A percentile compares a stretch with the other conserved stretches of the same genome.
These are phyloP conservation scores for Chironomus tepperi DNA, from an alignment of 1,140 invertebrate species.

Conservation along the genomic window DNA sequence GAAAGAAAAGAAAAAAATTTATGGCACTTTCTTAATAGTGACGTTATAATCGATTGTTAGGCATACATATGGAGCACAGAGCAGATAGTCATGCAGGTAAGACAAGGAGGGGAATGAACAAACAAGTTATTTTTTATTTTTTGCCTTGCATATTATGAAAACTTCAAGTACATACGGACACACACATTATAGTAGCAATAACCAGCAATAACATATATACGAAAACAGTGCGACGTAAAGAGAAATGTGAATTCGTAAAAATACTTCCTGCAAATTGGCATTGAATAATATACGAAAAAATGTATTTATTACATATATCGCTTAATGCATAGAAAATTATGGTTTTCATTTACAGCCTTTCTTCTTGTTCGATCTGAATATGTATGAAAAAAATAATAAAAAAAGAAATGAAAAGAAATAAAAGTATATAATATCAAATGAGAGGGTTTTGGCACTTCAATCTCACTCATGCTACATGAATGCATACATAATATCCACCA, in stretches of 20 bases:
- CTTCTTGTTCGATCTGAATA: background rate
- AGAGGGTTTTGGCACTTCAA: background rate
- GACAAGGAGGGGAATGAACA: background rate
- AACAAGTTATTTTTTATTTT: background rate
- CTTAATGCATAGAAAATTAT: constrained; percentile 9
- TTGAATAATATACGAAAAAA: constrained; percentile 15
- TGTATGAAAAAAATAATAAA: background rate
- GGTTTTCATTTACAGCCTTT: background rate
- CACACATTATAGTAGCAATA: background rate
- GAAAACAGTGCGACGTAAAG: constrained; percentile 11
- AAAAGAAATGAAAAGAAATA: background rate
- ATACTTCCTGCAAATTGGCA: constrained; percentile 12
- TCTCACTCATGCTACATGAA: too few relatives aligned
- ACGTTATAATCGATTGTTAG: constrained; percentile 8
- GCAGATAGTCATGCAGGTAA: too few relatives aligned
- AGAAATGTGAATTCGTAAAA: constrained; percentile 8
- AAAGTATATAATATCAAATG: background rate
- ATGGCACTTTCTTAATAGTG: constrained; percentile 12
- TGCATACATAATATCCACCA: background rate
- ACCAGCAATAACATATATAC: background rate
- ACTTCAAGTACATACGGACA: background rate
- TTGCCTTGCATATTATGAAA: background rate
- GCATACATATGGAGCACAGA: background rate
- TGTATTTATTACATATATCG: constrained; percentile 2
- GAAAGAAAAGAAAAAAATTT: background rate